These are phyloP conservation scores for Brotula barbata DNA, from an alignment of 2,797 vertebrate species.

Conservation along the genomic window DNA sequence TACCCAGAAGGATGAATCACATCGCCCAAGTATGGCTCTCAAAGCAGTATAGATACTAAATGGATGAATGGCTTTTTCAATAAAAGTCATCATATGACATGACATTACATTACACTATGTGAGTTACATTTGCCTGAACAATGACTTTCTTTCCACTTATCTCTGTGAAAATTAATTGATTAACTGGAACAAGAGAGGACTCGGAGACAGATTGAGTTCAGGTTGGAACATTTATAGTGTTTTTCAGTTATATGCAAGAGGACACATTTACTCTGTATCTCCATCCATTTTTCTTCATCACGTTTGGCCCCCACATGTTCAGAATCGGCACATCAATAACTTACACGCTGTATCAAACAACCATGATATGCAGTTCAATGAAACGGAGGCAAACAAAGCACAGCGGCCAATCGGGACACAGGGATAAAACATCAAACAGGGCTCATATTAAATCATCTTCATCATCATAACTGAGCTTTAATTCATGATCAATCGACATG, in stretches of 20 bases:
- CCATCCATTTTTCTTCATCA: constrained; percentile 62
- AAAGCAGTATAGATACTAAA: too few relatives aligned
- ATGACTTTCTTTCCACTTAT: too few relatives aligned
- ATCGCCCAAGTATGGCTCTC: too few relatives aligned
- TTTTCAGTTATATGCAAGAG: constrained; percentile 79
- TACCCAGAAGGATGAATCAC: too few relatives aligned
- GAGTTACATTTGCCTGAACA: too few relatives aligned
- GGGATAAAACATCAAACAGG: constrained; percentile 14
- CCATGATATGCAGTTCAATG: constrained; percentile 62
- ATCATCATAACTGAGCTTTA: neutral
- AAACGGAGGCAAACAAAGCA: constrained; percentile 42
- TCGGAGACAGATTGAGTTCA: constrained; percentile 48
- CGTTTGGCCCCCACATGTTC: constrained; percentile 58
- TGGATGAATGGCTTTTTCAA: too few relatives aligned
- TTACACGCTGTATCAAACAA: constrained; percentile 74
- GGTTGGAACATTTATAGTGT: constrained; percentile 80
- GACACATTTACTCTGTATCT: constrained; percentile 63
- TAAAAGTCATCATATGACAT: too few relatives aligned
- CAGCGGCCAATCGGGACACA: constrained; percentile 18
- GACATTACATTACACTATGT: neutral
- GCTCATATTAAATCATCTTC: constrained; percentile 5
- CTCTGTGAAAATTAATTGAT: too few relatives aligned
- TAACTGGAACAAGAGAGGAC: constrained; percentile 45
- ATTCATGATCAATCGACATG: neutral
- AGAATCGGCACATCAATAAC: constrained; percentile 77